Percentiles rank a stretch among this genome's conserved stretches.
These are phyloP conservation scores for Crotophaga sulcirostris DNA, from an alignment of 2,113 vertebrate genomes.

Conservation along the genomic window DNA sequence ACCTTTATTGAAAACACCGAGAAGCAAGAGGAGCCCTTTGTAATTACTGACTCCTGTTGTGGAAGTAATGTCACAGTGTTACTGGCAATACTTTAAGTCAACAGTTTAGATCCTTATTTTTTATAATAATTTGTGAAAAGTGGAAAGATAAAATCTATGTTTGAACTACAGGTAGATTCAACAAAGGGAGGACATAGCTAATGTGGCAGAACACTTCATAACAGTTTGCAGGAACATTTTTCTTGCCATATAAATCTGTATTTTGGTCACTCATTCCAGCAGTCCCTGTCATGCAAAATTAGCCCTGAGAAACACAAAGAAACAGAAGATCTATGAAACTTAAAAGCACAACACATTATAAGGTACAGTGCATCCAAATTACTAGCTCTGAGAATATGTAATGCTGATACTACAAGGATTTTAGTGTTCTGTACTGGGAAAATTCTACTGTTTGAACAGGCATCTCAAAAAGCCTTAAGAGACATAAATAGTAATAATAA, in stretches of 20 bases:
- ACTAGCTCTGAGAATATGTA: not conserved
- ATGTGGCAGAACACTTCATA: not conserved
- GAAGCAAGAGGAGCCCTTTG: not conserved
- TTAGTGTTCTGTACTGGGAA: not conserved
- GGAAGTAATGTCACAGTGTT: not conserved
- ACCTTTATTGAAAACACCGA: slow-evolving; percentile 11
- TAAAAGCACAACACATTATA: not conserved
- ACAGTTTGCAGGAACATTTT: not conserved
- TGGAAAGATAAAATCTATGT: not conserved
- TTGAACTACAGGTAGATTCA: not conserved
- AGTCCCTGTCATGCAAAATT: not conserved
- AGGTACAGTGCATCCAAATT: not conserved
- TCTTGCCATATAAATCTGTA: not conserved
- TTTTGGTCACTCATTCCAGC: not conserved
- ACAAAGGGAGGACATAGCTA: not conserved
- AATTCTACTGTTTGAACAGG: not conserved
- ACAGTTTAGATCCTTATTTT: not conserved
- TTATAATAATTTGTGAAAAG: slow-evolving; percentile 4
- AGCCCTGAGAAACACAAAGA: not conserved
- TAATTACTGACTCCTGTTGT: not conserved
- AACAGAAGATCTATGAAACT: not conserved
- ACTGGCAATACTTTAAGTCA: not conserved
- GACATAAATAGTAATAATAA: not conserved
- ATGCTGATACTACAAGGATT: not conserved
- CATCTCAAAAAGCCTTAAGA: not conserved